A percentile compares a stretch with the other conserved stretches of the same genome.
Evolutionary conservation across 2,113 vertebrate genomes (phyloP).

Genomic region (Caloenas nicobarica): DNA sequence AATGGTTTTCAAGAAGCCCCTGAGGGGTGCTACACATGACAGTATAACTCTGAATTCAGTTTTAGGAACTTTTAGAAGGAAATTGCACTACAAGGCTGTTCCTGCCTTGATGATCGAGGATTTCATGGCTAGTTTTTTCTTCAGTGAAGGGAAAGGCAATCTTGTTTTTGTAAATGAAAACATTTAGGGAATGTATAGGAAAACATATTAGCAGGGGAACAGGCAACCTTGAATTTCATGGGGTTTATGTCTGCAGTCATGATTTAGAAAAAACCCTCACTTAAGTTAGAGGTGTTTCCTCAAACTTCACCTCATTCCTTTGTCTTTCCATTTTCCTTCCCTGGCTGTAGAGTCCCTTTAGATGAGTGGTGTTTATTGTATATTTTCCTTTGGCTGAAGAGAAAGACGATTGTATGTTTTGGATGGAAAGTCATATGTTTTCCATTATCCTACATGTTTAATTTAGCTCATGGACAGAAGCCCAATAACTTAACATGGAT

Average conservation of each 20-base stretch:
- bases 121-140: background rate
- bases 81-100: background rate
- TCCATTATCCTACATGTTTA: conserved; percentile 10
- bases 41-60: background rate
- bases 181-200: background rate
- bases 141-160: background rate
- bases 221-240: background rate
- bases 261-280: background rate
- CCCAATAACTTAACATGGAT: background rate
- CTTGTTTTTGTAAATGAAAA: background rate
- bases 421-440: background rate
- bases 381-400: background rate
- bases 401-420: background rate
- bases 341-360: background rate
- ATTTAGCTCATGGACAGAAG: conserved; percentile 25
- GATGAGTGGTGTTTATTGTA: background rate
- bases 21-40: background rate
- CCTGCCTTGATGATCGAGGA: background rate
- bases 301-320: background rate
- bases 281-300: background rate
- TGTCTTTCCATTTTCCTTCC: background rate
- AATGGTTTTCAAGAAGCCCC: conserved; percentile 5
- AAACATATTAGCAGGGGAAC: background rate
- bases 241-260: background rate
- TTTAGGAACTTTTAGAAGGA: background rate